A percentile compares a stretch with the other conserved stretches of the same genome.
Evolutionary conservation across 2,888 invertebrate species (phyloP).

Genomic region (Scaeva pyrastri): DNA sequence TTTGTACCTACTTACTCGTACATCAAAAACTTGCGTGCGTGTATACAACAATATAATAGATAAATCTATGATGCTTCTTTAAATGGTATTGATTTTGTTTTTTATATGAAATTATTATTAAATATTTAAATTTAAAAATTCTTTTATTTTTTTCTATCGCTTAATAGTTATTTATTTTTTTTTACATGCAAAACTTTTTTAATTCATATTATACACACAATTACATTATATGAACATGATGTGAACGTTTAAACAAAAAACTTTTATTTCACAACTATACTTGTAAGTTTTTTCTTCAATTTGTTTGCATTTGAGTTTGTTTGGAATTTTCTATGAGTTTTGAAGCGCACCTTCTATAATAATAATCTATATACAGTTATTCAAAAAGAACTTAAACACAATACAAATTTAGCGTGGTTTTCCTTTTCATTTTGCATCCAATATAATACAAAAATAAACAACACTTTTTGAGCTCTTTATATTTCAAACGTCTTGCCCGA

Average conservation of each 20-base stretch:
- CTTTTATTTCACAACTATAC: background rate
- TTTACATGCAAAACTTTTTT: slow-evolving; percentile 21
- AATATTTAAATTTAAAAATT: slow-evolving; percentile 10
- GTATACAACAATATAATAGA: slow-evolving; percentile 47
- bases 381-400: background rate
- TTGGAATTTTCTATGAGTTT: slow-evolving; percentile 31
- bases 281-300: background rate
- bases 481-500: background rate
- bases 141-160: background rate
- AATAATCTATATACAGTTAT: background rate
- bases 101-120: background rate
- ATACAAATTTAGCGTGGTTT: slow-evolving; percentile 15
- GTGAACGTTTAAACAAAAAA: background rate
- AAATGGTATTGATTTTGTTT: slow-evolving; percentile 65
- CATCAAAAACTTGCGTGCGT: slow-evolving; percentile 67
- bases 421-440: slow-evolving; percentile 46
- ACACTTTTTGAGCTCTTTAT: slow-evolving; percentile 54
- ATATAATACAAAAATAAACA: slow-evolving; percentile 54
- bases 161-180: background rate
- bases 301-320: slow-evolving; percentile 44
- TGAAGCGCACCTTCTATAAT: slow-evolving; percentile 17
- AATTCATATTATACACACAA: background rate
- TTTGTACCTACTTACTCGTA: slow-evolving; percentile 5
- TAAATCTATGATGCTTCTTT: slow-evolving; percentile 68
- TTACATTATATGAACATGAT: background rate